These are phyloP conservation scores for Macropis europaea DNA, from an alignment of 2,888 invertebrate species.

Conservation along the genomic window DNA sequence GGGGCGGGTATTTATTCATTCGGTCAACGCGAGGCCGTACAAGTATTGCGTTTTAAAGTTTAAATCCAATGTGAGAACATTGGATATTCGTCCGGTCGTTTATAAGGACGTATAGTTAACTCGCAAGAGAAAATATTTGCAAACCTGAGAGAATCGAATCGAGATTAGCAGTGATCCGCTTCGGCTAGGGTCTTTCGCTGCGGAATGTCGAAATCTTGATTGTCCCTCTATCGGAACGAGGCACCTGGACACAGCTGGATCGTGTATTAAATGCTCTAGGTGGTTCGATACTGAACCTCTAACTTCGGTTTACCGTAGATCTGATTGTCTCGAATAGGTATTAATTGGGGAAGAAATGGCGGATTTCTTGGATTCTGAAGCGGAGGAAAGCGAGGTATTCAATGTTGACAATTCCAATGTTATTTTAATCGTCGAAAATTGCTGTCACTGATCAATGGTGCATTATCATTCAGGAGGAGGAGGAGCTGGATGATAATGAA, in stretches of 20 bases:
- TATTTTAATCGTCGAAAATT: not conserved
- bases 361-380: conserved; percentile 57
- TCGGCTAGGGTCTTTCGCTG: not conserved
- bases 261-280: conserved; percentile 2
- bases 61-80: too few relatives aligned
- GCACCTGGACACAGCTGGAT: conserved; percentile 10
- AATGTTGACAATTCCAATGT: not conserved
- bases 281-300: not conserved
- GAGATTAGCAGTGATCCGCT: not conserved
- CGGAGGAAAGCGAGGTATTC: conserved; percentile 56
- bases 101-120: too few relatives aligned
- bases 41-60: too few relatives aligned
- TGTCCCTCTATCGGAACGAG: not conserved
- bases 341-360: conserved; percentile 32
- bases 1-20: too few relatives aligned
- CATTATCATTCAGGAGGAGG: conserved; percentile 83
- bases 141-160: too few relatives aligned
- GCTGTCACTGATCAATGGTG: conserved; percentile 1
- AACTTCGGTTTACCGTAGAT: not conserved
- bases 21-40: too few relatives aligned
- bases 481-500: conserved; percentile 87
- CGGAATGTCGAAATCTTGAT: not conserved
- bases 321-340: not conserved
- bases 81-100: too few relatives aligned
- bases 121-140: too few relatives aligned